Conservation (phyloP, 2,113 vertebrate genomes). For the Misgurnus mizolepis region DNA sequence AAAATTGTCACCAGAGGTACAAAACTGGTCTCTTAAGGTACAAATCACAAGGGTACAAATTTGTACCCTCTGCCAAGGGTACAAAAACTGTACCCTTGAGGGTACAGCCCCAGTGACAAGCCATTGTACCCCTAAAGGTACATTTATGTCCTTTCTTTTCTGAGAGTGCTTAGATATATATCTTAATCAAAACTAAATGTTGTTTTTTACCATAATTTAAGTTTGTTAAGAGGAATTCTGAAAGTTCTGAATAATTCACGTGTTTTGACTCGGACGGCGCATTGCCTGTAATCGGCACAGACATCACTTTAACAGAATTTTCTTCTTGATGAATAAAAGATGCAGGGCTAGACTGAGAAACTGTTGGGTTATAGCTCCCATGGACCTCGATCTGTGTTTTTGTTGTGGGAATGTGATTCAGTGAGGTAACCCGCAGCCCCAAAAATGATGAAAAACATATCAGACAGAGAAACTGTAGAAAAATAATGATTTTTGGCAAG, state of each 20-base stretch:
- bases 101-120: too few species aligned
- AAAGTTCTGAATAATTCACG: conserved; percentile 55
- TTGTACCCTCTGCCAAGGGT: too few species aligned
- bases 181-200: conserved; percentile 45
- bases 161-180: conserved; percentile 10
- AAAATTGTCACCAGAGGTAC: too few species aligned
- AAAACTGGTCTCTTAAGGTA: too few species aligned
- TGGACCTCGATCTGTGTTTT: conserved; percentile 23
- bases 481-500: not conserved
- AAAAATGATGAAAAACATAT: not conserved
- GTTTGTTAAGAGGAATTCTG: conserved; percentile 48
- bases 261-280: conserved; percentile 52
- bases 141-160: too few species aligned
- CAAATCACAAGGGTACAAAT: too few species aligned
- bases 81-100: too few species aligned
- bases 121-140: too few species aligned
- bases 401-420: conserved; percentile 12
- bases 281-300: conserved; percentile 44
- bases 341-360: conserved; percentile 29
- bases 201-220: conserved; percentile 6
- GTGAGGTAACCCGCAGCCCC: not conserved
- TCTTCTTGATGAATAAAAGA: conserved; percentile 59
- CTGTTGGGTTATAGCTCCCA: conserved; percentile 38
- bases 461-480: not conserved
- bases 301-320: conserved; percentile 45